Conservation (phyloP, 2,113 vertebrate genomes). For the Excalfactoria chinensis region DNA sequence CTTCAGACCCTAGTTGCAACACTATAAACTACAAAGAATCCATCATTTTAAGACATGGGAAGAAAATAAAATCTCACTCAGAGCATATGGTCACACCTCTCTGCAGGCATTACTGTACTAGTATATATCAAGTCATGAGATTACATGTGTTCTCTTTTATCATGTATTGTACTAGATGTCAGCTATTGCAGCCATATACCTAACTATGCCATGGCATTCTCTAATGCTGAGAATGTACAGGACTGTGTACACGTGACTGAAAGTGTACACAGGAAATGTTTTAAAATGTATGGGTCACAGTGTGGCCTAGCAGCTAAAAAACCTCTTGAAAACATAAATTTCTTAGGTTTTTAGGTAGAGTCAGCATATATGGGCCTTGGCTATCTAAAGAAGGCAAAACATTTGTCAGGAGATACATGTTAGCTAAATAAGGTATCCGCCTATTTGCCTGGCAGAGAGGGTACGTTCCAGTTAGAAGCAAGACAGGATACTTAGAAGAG, state of each 20-base stretch:
- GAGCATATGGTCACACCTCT: not conserved
- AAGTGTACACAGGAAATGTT: not conserved
- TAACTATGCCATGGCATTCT: fast-evolving
- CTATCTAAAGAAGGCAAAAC: not conserved
- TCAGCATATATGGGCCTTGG: not conserved
- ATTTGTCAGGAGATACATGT: not conserved
- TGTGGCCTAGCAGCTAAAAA: not conserved
- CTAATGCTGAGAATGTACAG: fast-evolving
- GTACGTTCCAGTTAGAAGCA: not conserved
- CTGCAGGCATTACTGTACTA: not conserved
- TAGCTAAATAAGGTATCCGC: not conserved
- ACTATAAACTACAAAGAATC: not conserved
- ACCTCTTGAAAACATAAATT: not conserved
- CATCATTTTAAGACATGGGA: not conserved
- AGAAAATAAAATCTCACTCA: not conserved
- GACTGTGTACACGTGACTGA: not conserved
- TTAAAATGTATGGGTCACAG: no score
- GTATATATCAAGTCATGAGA: not conserved
- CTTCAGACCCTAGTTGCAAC: not conserved
- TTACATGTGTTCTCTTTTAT: not conserved
- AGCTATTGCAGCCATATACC: not conserved
- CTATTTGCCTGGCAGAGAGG: not conserved
- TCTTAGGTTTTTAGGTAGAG: not conserved
- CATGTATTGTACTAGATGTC: not conserved
- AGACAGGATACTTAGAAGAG: not conserved